Evolutionary conservation across 2,888 invertebrate genomes (phyloP), one percentile per base, ranked within the genome.

Genomic region (Leptinotarsa haldemani): DNA sequence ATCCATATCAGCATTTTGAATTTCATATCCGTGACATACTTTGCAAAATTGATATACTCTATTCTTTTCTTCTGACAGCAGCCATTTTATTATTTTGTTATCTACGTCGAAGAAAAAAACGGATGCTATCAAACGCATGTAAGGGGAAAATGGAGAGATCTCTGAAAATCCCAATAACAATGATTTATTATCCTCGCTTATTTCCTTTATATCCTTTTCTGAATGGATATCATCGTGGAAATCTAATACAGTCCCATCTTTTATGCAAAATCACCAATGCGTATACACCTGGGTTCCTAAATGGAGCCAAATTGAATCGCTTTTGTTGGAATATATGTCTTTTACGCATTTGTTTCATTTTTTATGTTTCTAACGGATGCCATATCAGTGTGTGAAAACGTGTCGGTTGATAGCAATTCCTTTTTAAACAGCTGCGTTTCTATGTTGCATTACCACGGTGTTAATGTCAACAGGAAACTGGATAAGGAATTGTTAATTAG

Each of bases 401-500:
- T 40, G 40, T 40, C 40, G 9, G 12, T 22, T 56, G 56, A 56
- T 56, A 22, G 56, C 56, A 4, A 22, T 15, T 56, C 20, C 56
- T 56, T 56, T 56, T 56, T 20, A 15, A 22, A 22, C 56, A 22
- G 56, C 4, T n/a, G 56, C 15, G 22, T 22, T 56, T 22, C 56
- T 20, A 25, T 56, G 7, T 25, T 15, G 56, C 13, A 4, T 22
- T 56, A 56, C 56, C 56, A 22, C 7, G n/a, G 22, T 56, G 22
- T 20, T 56, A 56, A 56, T 56, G 56, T 15, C 56, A 56, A 56
- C 56, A 56, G 22, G 56, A 56, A 56, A 56, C 20, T 22, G 12
- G 22, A 56, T 20, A 56, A 56, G 15, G 56, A 56, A 56, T 56
- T 56, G 56, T 22, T 56, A 56, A 25, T 56, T 56, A 56, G 18